Base-by-base conservation (phyloP, 2,888 invertebrate genomes). In the Netelia virgata region DNA sequence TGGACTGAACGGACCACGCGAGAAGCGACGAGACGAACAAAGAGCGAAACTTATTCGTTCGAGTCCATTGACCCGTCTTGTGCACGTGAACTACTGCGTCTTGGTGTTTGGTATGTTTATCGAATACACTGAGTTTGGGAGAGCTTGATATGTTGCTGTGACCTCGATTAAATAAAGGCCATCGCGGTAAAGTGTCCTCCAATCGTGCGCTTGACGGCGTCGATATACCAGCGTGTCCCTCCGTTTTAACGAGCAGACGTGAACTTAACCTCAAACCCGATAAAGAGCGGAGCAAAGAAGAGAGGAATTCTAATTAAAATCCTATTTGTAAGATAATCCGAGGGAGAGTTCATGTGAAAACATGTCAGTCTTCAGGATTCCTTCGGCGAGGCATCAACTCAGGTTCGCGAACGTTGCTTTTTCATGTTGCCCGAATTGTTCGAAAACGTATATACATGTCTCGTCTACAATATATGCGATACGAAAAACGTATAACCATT, bases 291-390 rank as follows among this genome's bases (percentile, higher is more conserved):
- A 14, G 6, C 2, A 76, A 14, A 9, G 14, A 23, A 23, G 14
- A 9, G 43, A n/a, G 20, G n/a, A 47, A 57, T 66, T 80, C 20
- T 18, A 47, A 66, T 73, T 80, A 47, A 64, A 41, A 66, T 76
- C 28, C n/a, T 3, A 36, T 61, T 28, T 20, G n/a, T 10, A 18
- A 10, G 5, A 72, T 47, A 73, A 68, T 68, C 16, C 47, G 11
- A 11, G 20, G 6, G 16, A 23, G 18, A 55, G 16, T 69, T 6
- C 9, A 53, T 47, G 66, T 14, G 47, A n/a, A 75, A 85, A 68
- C 28, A 70, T 90, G 90, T 86, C 86, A 53, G 55, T 86, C 69
- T 86, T 82, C 50, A 88, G 83, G 74, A 88, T 90, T 75, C 70
- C 88, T 8, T 64, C 79, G n/a, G 74, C 68, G 76, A 84, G 74